Percentiles rank a stretch among this genome's conserved stretches.
Conservation (phyloP, 2,888 invertebrate species). For the Cheilosia vulpina region DNA sequence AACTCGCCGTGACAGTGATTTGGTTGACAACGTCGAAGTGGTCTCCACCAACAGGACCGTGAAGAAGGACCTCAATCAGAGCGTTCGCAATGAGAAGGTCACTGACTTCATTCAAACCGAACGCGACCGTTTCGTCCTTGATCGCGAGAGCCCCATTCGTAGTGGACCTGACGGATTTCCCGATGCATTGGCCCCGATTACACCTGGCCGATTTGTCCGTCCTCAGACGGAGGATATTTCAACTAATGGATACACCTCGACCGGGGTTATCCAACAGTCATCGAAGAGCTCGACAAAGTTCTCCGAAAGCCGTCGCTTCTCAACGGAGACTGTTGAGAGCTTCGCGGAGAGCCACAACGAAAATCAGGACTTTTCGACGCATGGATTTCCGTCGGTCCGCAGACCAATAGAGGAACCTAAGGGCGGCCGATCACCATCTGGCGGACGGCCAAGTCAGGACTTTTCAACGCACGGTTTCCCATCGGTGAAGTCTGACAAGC, state of each 20-base stretch:
- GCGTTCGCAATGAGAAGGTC: constrained; percentile 66
- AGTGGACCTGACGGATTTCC: constrained; percentile 46
- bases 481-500: constrained; percentile 78
- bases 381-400: constrained; percentile 79
- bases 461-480: constrained; percentile 81
- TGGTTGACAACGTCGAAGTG: constrained; percentile 79
- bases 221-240: constrained; percentile 48
- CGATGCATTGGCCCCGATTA: constrained; percentile 51
- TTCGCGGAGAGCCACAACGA: constrained; percentile 45
- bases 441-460: constrained; percentile 71
- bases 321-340: constrained; percentile 81
- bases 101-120: constrained; percentile 76
- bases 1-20: constrained; percentile 76
- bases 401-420: constrained; percentile 58
- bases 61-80: constrained; percentile 76
- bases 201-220: constrained; percentile 39
- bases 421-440: constrained; percentile 54
- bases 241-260: constrained; percentile 47
- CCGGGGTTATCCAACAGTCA: constrained; percentile 54
- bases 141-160: constrained; percentile 60
- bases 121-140: constrained; percentile 64
- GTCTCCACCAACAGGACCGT: constrained; percentile 68
- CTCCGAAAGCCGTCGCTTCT: constrained; percentile 80
- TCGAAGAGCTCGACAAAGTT: constrained; percentile 80
- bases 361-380: constrained; percentile 77